Percentiles rank a stretch among this genome's conserved stretches.
These are phyloP conservation scores for Alosa sapidissima DNA, from an alignment of 2,797 vertebrate genomes.

Conservation along the genomic window DNA sequence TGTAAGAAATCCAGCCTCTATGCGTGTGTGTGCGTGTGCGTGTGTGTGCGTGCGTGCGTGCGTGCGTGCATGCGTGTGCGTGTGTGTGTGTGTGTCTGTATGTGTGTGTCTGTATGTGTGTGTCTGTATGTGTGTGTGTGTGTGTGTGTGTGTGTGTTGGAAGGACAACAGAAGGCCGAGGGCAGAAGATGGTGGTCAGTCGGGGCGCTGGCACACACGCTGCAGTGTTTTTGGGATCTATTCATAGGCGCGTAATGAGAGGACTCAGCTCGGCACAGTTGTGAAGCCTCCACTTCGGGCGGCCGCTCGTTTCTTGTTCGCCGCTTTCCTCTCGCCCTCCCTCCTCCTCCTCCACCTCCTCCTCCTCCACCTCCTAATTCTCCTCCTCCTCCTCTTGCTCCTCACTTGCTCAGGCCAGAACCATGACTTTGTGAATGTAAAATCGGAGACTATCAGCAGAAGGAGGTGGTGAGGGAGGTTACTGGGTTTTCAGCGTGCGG, in stretches of 20 bases:
- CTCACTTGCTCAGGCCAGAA: background rate
- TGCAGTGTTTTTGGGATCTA: slow-evolving; percentile 58
- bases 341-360: slow-evolving; percentile 63
- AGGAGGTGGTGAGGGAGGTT: slow-evolving; percentile 12
- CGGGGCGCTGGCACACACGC: slow-evolving; percentile 46
- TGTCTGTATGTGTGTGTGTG: slow-evolving; percentile 53
- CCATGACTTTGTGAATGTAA: slow-evolving; percentile 11
- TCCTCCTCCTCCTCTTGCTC: background rate
- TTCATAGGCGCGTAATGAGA: slow-evolving; percentile 68
- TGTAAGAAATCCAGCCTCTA: slow-evolving; percentile 34
- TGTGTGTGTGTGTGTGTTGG: slow-evolving; percentile 58
- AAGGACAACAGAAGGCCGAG: slow-evolving; percentile 60
- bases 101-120: slow-evolving; percentile 56
- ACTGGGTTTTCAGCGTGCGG: slow-evolving; percentile 50
- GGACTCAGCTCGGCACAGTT: slow-evolving; percentile 64
- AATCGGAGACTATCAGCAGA: background rate
- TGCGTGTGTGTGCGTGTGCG: background rate
- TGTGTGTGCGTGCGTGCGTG: slow-evolving; percentile 52
- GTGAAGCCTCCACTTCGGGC: slow-evolving; percentile 67
- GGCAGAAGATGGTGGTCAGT: slow-evolving; percentile 37
- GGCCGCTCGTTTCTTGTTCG: slow-evolving; percentile 71
- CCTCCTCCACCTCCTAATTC: slow-evolving; percentile 40
- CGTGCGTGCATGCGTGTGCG: background rate
- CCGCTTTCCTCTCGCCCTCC: slow-evolving; percentile 62
- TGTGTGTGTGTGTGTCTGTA: slow-evolving; percentile 52